phyloP scores from a whole-genome alignment of 2,113 vertebrate species.

The Onychorhynchus coronatus region DNA sequence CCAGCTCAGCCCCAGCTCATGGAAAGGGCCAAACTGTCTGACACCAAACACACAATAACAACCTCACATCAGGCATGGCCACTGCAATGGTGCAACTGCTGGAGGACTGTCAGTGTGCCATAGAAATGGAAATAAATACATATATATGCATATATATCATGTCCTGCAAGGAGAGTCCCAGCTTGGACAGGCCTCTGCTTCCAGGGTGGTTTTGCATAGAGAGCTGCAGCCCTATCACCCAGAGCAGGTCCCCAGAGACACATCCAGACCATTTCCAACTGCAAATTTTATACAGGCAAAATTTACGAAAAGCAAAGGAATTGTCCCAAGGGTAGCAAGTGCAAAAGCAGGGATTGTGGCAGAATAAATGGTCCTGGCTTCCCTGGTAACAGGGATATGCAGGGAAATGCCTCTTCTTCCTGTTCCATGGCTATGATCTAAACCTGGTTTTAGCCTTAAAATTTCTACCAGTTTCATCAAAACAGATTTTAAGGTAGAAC shows the following conservation, averaged over 20 bases:
- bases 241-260: accelerated
- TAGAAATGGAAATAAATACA: neutral
- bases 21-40: neutral
- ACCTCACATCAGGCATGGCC: accelerated
- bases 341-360: neutral
- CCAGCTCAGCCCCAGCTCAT: neutral
- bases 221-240: neutral
- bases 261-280: neutral
- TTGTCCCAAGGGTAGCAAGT: accelerated
- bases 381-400: accelerated
- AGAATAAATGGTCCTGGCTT: neutral
- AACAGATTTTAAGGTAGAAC: neutral
- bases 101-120: neutral
- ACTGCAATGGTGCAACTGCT: accelerated
- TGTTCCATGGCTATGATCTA: accelerated
- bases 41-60: neutral
- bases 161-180: neutral
- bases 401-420: neutral
- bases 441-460: neutral
- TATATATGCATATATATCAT: accelerated
- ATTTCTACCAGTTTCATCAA: neutral
- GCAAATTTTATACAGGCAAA: neutral
- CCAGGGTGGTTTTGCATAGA: neutral
- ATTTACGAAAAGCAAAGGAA: neutral
- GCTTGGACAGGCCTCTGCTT: neutral